Base-by-base conservation (phyloP, 2,888 invertebrate genomes). In the Polylopha cassiicola region DNA sequence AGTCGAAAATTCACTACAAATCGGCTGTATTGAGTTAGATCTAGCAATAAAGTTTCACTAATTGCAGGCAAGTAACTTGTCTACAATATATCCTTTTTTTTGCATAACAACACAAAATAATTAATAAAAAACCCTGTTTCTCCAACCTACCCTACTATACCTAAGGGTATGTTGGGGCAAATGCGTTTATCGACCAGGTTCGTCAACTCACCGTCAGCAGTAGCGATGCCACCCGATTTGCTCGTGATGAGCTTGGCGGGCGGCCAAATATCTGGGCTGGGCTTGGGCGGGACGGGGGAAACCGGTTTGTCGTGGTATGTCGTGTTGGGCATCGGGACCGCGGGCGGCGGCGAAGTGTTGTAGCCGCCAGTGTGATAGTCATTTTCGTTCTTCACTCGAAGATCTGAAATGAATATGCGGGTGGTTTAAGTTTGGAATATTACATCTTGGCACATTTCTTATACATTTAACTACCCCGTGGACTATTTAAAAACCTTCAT, bases 221-320 rank as follows among this genome's bases (percentile, higher is more conserved):
- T 95, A 61, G 93, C 91, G 53, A 94, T 92, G 60, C 92, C 91
- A 51, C 92, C 92, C 60, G 93, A 92, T 80, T 94, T 92, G 84
- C 89, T 89, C 38, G 88, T 89, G 58, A 89, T 86, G 55, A 89
- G 80, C 67, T 89, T 89, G 45, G 87, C 77, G 39, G 89, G n/a
- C n/a, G n/a, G 89, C 89, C 89, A 90, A 46, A 88, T 85, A 52
- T 89, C 89, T 39, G 89, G 87, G 63, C 87, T 87, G 20, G 88
- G 87, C 49, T 86, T 85, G 44, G 87, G 86, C 43, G 88, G 88
- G 63, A 87, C 88, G 4, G 86, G 86, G 30, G 86, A 85, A 44
- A 76, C 61, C 4, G 81, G 75, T 49, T 84, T 84, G 46, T 84
- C 84, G 61, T 80, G 81, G 60, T 72, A 84, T 58, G 77, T 81